Evolutionary conservation across 2,113 vertebrate species (phyloP), one percentile per base, ranked within the genome.

Genomic region (Albula glossodonta): DNA sequence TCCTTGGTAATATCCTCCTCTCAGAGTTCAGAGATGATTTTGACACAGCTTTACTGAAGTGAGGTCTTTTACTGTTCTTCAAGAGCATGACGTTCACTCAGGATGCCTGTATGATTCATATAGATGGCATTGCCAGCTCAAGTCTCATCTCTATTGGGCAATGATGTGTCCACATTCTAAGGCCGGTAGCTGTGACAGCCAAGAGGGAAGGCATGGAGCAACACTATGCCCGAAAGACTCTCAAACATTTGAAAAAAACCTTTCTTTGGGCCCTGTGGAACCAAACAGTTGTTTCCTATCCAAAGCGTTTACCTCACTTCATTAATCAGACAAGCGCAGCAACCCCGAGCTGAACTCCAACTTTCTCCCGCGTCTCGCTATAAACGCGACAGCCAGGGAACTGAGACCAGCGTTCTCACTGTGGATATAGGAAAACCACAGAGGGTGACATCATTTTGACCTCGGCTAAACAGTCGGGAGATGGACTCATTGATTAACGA

Each of bases 361-460:
- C 52, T 31, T 81, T 57, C n/a, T 17, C 52, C 50, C 48, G 10
- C 17, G 81, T 13, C 57, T 31, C 31, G 41, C 51, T 66, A 41
- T 83, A 83, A 83, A 83, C 82, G 49, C 56, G 82, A 22, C 4
- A 5, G 70, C n/a, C 70, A 10, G 70, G 70, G 17, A 74, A n/a
- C n/a, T 10, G n/a, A 31, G 22, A 74, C 70, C 63, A n/a, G 63
- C 17, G 22, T 31, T 31, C 53, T 41, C 17, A 25, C 52, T 82
- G 81, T 31, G 53, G 81, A 60, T 56, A 13, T 41, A 31, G 60
- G 22, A 60, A 41, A 83, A 11, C 82, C 49, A 9, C 82, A 4
- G 56, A 11, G 41, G 56, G 49, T 83, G 82, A 83, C 31, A 17
- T 83, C 82, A 83, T 63, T 5, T 13, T 50, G 31, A 50, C 82